A percentile compares a stretch with the other conserved stretches of the same genome.
Evolutionary conservation across 1,140 invertebrate genomes (phyloP).

Genomic region (Drosophila athabasca): DNA sequence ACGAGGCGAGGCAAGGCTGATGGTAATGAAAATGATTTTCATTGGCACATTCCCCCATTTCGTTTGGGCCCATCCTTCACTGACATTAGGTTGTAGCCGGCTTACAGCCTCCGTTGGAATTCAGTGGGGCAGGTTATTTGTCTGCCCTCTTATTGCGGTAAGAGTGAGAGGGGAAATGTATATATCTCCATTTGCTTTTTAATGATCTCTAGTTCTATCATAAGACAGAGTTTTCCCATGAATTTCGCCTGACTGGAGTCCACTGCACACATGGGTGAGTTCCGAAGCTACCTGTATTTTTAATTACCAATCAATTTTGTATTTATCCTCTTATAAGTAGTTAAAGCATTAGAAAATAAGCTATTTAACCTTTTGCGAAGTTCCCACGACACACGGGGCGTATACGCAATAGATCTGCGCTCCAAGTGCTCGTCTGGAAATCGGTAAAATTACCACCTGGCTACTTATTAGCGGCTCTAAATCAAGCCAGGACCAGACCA

Average conservation of each 20-base stretch:
- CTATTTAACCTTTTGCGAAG: neutral
- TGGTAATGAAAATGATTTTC: constrained; percentile 56
- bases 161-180: neutral
- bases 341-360: neutral
- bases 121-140: constrained; percentile 66
- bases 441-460: constrained; percentile 46
- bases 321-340: neutral
- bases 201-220: constrained; percentile 22
- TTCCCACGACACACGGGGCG: constrained; percentile 48
- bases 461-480: constrained; percentile 53
- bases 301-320: too few relatives aligned
- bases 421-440: constrained; percentile 18
- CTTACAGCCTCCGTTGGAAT: constrained; percentile 29
- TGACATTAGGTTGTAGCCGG: constrained; percentile 12
- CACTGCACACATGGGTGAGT: constrained; percentile 28
- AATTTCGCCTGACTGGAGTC: neutral
- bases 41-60: constrained; percentile 36
- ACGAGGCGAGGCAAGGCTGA: neutral
- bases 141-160: neutral
- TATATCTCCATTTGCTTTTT: constrained; percentile 19
- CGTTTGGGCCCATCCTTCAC: neutral
- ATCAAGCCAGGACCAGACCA: constrained; percentile 39
- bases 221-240: constrained; percentile 6
- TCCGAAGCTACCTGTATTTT: neutral
- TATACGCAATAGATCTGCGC: constrained; percentile 62